phyloP scores from a whole-genome alignment of 2,888 invertebrate genomes.

The Sarcophaga subvicina region DNA sequence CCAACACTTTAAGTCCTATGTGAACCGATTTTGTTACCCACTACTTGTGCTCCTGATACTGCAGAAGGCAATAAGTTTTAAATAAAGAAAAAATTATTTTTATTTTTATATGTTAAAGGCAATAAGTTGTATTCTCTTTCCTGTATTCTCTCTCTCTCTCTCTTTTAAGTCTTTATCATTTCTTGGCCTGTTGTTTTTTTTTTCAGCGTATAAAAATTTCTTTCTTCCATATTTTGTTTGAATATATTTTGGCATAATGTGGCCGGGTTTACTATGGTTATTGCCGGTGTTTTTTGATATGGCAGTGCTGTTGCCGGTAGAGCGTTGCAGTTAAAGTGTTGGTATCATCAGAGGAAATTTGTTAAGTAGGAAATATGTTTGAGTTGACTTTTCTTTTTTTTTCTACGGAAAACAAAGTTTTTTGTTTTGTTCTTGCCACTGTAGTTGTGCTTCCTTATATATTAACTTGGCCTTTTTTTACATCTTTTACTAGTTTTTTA shows the following conservation, averaged over 20 bases:
- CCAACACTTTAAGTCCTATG: not conserved
- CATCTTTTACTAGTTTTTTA: constrained; percentile 46
- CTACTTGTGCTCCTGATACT: not conserved
- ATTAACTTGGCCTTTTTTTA: constrained; percentile 14
- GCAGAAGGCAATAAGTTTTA: constrained; percentile 36
- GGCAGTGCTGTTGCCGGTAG: not conserved
- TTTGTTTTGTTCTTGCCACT: not conserved
- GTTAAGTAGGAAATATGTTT: constrained; percentile 59
- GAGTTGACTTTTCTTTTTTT: constrained; percentile 13
- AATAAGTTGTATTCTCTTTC: constrained; percentile 20
- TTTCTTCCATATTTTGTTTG: constrained; percentile 6
- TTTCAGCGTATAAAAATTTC: not conserved
- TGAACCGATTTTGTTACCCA: not conserved
- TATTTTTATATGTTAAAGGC: constrained; percentile 9
- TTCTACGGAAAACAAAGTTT: constrained; percentile 61
- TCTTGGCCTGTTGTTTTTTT: not conserved
- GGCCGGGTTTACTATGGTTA: constrained; percentile 5
- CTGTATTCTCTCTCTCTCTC: not conserved
- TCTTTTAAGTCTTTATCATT: constrained; percentile 34
- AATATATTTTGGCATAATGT: not conserved
- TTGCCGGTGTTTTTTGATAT: too few species aligned
- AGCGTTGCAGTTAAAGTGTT: not conserved
- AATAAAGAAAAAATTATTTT: not conserved
- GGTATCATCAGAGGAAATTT: constrained; percentile 57
- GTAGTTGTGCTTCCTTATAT: not conserved